Percentiles rank a stretch among this genome's conserved stretches.
Conservation (phyloP, 2,888 invertebrate species). For the Eupithecia subumbrata region DNA sequence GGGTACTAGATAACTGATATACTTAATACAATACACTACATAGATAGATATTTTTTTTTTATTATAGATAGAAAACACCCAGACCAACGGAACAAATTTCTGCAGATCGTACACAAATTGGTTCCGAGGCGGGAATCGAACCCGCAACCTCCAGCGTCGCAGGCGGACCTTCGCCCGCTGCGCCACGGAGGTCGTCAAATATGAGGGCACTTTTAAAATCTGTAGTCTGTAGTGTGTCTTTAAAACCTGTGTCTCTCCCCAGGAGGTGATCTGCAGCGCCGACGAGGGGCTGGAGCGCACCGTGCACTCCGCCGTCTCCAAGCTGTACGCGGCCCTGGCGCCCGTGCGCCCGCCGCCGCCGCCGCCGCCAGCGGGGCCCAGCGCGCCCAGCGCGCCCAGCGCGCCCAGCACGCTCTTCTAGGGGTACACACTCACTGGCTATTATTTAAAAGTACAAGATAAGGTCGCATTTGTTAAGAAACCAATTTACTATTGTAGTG, state of each 20-base stretch:
- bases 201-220: not conserved
- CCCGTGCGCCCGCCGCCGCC: conserved; percentile 64
- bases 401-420: conserved; percentile 5
- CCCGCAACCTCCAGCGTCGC: too few species aligned
- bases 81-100: too few species aligned
- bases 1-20: too few species aligned
- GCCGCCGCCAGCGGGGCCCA: conserved; percentile 33
- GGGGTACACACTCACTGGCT: not conserved
- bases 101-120: too few species aligned
- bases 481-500: not conserved
- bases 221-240: not conserved
- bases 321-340: conserved; percentile 92
- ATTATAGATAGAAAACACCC: too few species aligned
- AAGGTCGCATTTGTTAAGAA: not conserved
- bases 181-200: too few species aligned
- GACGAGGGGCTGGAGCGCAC: conserved; percentile 93
- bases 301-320: conserved; percentile 92
- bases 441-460: not conserved
- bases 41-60: too few species aligned
- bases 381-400: conserved; percentile 34
- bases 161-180: too few species aligned
- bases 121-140: too few species aligned
- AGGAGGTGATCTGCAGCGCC: conserved; percentile 92
- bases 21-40: too few species aligned
- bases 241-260: conserved; percentile 24